A percentile compares a stretch with the other conserved stretches of the same genome.
Evolutionary conservation across 2,113 vertebrate genomes (phyloP).

Genomic region (Catharus minimus): DNA sequence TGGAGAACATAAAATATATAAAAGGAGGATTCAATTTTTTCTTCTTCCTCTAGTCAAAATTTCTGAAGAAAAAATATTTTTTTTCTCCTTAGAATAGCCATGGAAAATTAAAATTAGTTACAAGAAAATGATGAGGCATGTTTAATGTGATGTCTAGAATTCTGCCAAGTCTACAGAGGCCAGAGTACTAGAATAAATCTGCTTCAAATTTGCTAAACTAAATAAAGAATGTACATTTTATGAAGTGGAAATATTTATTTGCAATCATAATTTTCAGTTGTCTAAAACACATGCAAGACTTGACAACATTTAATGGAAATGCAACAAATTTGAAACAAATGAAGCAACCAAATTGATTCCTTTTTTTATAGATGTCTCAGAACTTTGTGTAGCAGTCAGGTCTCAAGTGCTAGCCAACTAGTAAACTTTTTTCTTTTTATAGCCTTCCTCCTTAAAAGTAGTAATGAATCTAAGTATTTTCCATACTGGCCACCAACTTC

Average conservation of each 20-base stretch:
- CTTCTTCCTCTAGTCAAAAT: not conserved
- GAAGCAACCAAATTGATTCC: not conserved
- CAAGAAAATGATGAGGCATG: not conserved
- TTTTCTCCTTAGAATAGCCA: not conserved
- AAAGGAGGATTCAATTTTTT: not conserved
- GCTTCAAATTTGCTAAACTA: not conserved
- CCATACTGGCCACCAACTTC: conserved; percentile 18
- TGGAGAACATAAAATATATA: not conserved
- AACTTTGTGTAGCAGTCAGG: not conserved
- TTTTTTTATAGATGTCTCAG: not conserved
- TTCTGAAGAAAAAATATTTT: not conserved
- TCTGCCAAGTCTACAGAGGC: not conserved
- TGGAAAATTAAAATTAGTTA: not conserved
- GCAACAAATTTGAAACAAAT: not conserved
- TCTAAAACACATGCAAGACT: not conserved
- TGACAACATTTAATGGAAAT: not conserved
- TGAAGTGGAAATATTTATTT: not conserved
- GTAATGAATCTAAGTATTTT: conserved; percentile 17
- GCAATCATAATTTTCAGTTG: not conserved
- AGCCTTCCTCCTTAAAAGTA: not conserved
- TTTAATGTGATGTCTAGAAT: not conserved
- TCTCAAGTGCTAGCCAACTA: not conserved
- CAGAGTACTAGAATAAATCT: not conserved
- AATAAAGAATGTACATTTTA: not conserved
- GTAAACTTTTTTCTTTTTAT: not conserved